Base-by-base conservation (phyloP, 2,888 invertebrate genomes). In the Oxytorus armatus region DNA sequence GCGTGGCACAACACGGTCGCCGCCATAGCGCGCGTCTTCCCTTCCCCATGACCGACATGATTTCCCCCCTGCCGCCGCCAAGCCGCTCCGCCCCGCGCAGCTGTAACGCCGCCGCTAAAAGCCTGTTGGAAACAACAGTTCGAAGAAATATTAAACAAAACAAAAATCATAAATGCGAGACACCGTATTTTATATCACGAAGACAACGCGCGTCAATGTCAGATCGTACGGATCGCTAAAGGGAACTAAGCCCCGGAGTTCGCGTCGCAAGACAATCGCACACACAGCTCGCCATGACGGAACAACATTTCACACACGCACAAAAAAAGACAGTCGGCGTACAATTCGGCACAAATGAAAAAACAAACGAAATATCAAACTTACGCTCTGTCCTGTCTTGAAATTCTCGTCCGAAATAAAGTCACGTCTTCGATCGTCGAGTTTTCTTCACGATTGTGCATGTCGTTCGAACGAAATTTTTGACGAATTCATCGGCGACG, bases 231-330 rank as follows among this genome's bases (percentile, higher is more conserved):
- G n/a, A n/a, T n/a, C n/a, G n/a, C n/a, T n/a, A n/a, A n/a, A n/a
- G n/a, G n/a, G n/a, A n/a, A n/a, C n/a, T n/a, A n/a, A n/a, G n/a
- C n/a, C n/a, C n/a, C n/a, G n/a, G n/a, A n/a, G n/a, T n/a, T n/a
- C 57, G 39, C 47, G 25, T 29, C 49, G 70, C 65, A 51, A 68
- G 55, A 77, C 77, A 81, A 78, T 70, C 83, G 79, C 83, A 61
- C 83, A 83, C 77, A 81, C 79, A n/a, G n/a, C 85, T 85, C 90
- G 90, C 90, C 90, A 90, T 90, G 90, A 90, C 90, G 89, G 90
- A 87, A 88, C 85, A 66, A 75, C 79, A 83, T 87, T 89, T 89
- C n/a, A n/a, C 89, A 72, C 59, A 61, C 82, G 66, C 49, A 61
- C 49, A 61, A 16, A 7, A 66, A 49, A 66, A 57, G 44, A 66